Evolutionary conservation across 2,888 invertebrate genomes (phyloP), one percentile per base, ranked within the genome.

Genomic region (Harmothoe impar): DNA sequence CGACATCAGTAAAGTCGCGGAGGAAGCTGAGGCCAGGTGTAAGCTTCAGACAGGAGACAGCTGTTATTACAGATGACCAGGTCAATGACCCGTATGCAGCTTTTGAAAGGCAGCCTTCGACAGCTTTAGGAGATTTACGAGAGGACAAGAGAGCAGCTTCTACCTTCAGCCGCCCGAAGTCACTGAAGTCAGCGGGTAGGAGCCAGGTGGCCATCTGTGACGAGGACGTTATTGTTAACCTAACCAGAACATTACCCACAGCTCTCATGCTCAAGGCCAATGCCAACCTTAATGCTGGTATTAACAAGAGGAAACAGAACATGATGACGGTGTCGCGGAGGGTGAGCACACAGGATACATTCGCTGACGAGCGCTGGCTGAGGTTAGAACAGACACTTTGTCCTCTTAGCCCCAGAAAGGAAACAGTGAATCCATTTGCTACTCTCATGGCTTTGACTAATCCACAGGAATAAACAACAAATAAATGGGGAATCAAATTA

Each of bases 191-290:
- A 62, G 62, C 23, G 20, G 62, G 62, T 7, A 62, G 3, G 62
- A 62, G 15, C 62, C 62, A 20, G 62, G 62, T 3, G 15, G 43
- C 62, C 7, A 56, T 89, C 23, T 89, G 89, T n/a, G 91, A 91
- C 0, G 56, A 72, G 15, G 81, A 23, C 0, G 88, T 91, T 0
- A 77, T 91, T 10, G 35, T n/a, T 15, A 86, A 43, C 10, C 15
- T 91, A 10, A 91, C 91, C 17, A 31, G 33, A 5, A 89, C 91
- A 23, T 90, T 91, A 5, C 91, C 91, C 15, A 43, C 56, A 10
- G 54, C 86, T 1, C 56, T 91, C 5, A 86, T 91, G 91, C 81
- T 91, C 17, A 91, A 91, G 72, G 91, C 91, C 20, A 91, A 91
- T 56, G 81, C 89, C 7, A 91, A 88, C n/a, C 35, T 78, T 10